phyloP scores from a whole-genome alignment of 2,888 invertebrate genomes.

The Plebejus melissa region DNA sequence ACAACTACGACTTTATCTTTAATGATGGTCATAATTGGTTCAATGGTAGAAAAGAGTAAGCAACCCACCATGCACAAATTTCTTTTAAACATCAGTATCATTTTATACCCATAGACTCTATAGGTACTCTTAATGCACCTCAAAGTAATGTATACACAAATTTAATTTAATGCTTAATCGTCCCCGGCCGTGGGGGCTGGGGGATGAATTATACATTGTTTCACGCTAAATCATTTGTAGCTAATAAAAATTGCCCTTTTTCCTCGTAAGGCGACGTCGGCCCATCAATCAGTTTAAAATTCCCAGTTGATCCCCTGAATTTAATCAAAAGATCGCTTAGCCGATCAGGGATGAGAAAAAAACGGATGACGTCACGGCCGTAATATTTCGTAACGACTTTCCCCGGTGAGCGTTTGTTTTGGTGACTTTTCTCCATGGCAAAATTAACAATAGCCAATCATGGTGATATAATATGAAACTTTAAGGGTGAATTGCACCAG shows the following conservation, averaged over 20 bases:
- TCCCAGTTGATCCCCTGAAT: conserved; percentile 75
- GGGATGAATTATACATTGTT: conserved; percentile 59
- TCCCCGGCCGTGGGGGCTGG: conserved; percentile 41
- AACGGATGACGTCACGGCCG: conserved; percentile 66
- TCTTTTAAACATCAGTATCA: not conserved
- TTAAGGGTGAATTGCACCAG: not conserved
- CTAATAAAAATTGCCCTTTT: conserved; percentile 72
- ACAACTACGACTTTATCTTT: too few relatives aligned
- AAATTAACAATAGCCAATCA: not conserved
- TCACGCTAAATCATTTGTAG: conserved; percentile 69
- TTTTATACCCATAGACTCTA: not conserved
- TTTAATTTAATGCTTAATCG: conserved; percentile 23
- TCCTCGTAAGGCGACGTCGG: conserved; percentile 74
- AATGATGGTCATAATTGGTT: not conserved
- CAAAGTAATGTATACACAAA: conserved; percentile 6
- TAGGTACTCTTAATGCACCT: not conserved
- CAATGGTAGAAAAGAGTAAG: not conserved
- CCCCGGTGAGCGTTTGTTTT: not conserved
- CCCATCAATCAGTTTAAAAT: conserved; percentile 77
- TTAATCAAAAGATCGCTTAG: conserved; percentile 77
- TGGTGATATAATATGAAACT: not conserved
- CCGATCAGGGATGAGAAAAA: conserved; percentile 72
- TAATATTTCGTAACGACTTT: conserved; percentile 25
- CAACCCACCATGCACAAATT: not conserved
- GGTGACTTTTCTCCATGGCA: not conserved